Evolutionary conservation across 1,140 invertebrate genomes (phyloP).

Genomic region (Eumaeus atala): DNA sequence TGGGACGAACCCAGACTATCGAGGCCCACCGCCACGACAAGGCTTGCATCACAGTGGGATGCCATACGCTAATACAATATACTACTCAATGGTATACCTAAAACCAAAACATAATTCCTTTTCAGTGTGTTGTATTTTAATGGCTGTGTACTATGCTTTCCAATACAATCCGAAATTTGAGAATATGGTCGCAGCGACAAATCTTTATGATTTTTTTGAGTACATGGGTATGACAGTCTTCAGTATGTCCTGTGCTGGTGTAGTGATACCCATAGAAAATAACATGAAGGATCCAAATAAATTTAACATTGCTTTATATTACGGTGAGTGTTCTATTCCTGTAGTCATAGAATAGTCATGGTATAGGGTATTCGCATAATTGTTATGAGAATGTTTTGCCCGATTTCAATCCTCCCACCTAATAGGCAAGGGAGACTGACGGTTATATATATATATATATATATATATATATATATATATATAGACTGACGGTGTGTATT

Average conservation of each 20-base stretch:
- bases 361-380: no score
- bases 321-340: slow-evolving; percentile 29
- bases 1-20: no score
- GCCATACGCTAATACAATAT: no score
- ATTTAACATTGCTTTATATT: slow-evolving; percentile 30
- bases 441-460: no score
- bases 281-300: slow-evolving; percentile 47
- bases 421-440: no score
- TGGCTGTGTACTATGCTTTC: slow-evolving; percentile 33
- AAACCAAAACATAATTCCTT: slow-evolving; percentile 18
- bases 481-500: no score
- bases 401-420: no score
- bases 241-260: slow-evolving; percentile 46
- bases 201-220: slow-evolving; percentile 25
- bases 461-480: no score
- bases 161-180: slow-evolving; percentile 30
- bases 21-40: no score
- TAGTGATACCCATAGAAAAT: slow-evolving; percentile 46
- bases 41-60: no score
- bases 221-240: slow-evolving; percentile 44
- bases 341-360: not conserved
- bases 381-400: no score
- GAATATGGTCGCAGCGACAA: slow-evolving; percentile 16
- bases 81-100: slow-evolving; percentile 3
- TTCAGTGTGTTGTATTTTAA: slow-evolving; percentile 34